Percentiles rank a stretch among this genome's conserved stretches.
These are phyloP conservation scores for Pollenia amentaria DNA, from an alignment of 2,888 invertebrate species.

Conservation along the genomic window DNA sequence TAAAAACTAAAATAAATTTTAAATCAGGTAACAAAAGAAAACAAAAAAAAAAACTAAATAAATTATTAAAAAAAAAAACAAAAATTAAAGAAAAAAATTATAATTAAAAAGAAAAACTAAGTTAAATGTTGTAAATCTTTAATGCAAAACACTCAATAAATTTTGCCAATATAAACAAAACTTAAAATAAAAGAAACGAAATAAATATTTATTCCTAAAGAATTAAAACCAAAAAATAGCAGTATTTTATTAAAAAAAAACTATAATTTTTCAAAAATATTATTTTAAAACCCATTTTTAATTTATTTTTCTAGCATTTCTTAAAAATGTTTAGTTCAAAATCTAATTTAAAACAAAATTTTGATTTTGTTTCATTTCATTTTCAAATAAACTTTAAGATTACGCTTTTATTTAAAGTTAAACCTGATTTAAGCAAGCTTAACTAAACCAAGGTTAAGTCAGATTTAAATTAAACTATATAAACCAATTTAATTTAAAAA, in stretches of 20 bases:
- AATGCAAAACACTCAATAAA: conserved; percentile 25
- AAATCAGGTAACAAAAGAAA: conserved; percentile 31
- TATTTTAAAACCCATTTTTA: neutral
- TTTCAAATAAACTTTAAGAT: too few relatives aligned
- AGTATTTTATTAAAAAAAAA: conserved; percentile 4
- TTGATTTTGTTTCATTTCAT: too few relatives aligned
- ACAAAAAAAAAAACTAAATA: conserved; percentile 31
- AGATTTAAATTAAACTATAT: too few relatives aligned
- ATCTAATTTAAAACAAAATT: too few relatives aligned
- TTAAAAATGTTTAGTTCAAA: too few relatives aligned
- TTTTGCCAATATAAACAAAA: conserved; percentile 14
- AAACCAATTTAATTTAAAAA: too few relatives aligned
- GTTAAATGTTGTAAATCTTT: conserved; percentile 67
- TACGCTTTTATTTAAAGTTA: too few relatives aligned
- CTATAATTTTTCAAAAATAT: neutral
- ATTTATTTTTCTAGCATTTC: neutral
- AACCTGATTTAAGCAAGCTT: too few relatives aligned
- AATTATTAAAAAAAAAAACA: conserved; percentile 49
- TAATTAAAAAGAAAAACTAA: conserved; percentile 41
- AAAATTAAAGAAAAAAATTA: conserved; percentile 42
- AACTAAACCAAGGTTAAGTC: too few relatives aligned
- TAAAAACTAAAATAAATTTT: conserved; percentile 36
- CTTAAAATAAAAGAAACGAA: conserved; percentile 17
- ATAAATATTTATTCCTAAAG: conserved; percentile 32
- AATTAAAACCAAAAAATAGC: neutral